A percentile compares a stretch with the other conserved stretches of the same genome.
phyloP scores from a whole-genome alignment of 2,113 vertebrate genomes.

The Abramis brama region DNA sequence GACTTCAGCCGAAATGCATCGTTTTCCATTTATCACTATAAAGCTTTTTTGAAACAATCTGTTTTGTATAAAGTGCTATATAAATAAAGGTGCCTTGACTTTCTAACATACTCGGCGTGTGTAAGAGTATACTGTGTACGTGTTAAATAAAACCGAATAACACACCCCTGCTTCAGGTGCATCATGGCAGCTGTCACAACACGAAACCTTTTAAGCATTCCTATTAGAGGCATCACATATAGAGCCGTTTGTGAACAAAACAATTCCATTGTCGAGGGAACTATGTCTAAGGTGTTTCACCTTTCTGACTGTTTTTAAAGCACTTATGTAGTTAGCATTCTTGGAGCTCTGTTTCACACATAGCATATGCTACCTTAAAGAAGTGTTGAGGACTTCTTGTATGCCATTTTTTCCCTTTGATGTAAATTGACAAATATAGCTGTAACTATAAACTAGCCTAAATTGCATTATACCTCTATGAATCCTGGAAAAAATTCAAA shows the following conservation, averaged over 20 bases:
- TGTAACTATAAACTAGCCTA: background rate
- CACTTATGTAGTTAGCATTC: conserved; percentile 67
- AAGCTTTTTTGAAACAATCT: too few relatives aligned
- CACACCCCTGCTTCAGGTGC: conserved; percentile 52
- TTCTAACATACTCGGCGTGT: background rate
- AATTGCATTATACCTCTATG: conserved; percentile 1
- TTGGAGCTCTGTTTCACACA: conserved; percentile 46
- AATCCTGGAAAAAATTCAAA: background rate
- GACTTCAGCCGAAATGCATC: too few relatives aligned
- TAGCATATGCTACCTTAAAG: background rate
- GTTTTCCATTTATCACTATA: too few relatives aligned
- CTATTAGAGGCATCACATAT: conserved; percentile 58
- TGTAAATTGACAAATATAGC: background rate
- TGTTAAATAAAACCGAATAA: conserved; percentile 5
- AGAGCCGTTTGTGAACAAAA: conserved; percentile 56
- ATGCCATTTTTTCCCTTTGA: background rate
- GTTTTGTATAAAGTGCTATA: too few relatives aligned
- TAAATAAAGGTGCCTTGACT: too few relatives aligned
- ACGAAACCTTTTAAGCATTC: conserved; percentile 60
- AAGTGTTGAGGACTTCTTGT: background rate
- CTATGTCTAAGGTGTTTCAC: conserved; percentile 60
- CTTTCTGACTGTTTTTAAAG: conserved; percentile 58
- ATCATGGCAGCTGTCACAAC: conserved; percentile 54
- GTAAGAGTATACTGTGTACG: background rate
- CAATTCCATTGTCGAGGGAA: conserved; percentile 59